Evolutionary conservation across 2,113 vertebrate species (phyloP).

Genomic region (Ceyx melanurus): DNA sequence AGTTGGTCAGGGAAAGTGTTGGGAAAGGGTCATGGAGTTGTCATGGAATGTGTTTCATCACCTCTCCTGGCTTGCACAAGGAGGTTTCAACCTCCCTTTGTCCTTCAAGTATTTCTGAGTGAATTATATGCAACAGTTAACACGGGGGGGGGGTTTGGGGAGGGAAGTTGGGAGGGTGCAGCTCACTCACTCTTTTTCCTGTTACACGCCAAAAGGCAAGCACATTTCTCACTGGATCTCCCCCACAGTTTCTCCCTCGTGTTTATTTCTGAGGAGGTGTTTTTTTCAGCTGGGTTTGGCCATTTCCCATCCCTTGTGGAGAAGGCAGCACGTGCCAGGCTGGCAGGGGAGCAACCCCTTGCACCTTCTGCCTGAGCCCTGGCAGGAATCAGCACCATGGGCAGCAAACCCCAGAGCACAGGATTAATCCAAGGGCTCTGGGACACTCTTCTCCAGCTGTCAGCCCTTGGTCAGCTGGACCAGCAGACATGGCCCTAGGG

Average conservation of each 20-base stretch:
- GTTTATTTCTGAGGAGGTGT: neutral
- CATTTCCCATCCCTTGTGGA: neutral
- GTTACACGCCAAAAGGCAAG: rapidly evolving
- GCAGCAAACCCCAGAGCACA: neutral
- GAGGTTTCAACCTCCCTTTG: neutral
- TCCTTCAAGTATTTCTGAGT: neutral
- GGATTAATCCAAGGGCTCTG: neutral
- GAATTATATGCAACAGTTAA: neutral
- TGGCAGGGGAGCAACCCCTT: neutral
- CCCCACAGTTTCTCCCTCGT: neutral
- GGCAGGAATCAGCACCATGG: neutral
- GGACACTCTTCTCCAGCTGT: neutral
- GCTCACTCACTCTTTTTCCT: neutral
- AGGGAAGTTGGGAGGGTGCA: neutral
- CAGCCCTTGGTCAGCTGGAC: neutral
- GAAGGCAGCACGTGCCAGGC: rapidly evolving
- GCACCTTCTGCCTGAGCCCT: neutral
- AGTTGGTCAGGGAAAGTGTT: neutral
- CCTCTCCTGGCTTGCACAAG: neutral
- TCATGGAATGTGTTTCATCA: neutral
- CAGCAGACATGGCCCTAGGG: neutral
- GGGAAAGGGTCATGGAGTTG: neutral
- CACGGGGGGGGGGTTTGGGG: too few relatives aligned
- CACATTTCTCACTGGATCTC: neutral
- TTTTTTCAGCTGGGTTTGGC: neutral